A percentile compares a stretch with the other conserved stretches of the same genome.
These are phyloP conservation scores for Yoshiicerus persimilis DNA, from an alignment of 1,140 invertebrate species.

Conservation along the genomic window DNA sequence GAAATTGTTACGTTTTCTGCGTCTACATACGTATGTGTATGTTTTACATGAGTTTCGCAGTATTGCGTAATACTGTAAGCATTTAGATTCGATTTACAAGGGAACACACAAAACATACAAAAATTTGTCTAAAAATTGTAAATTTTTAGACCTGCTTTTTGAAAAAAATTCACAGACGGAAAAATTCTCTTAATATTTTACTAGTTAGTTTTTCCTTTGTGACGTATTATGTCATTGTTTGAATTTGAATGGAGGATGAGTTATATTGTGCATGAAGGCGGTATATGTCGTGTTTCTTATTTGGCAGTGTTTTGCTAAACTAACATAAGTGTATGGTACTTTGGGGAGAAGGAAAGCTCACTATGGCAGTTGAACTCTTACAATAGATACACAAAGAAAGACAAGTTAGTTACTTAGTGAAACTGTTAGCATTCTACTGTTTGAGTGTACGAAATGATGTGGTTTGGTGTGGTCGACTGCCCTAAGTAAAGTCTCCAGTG, in stretches of 20 bases:
- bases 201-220: neutral
- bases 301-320: neutral
- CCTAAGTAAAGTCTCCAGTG: conserved; percentile 3
- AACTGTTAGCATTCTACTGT: neutral
- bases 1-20: neutral
- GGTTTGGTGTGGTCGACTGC: neutral
- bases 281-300: neutral
- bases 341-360: neutral
- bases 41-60: no score
- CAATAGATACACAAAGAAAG: neutral
- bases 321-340: conserved; percentile 20
- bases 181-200: no score
- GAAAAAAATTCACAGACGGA: no score
- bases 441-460: neutral
- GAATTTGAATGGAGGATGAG: neutral
- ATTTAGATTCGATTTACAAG: no score
- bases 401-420: neutral
- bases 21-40: neutral
- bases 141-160: no score
- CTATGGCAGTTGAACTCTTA: neutral
- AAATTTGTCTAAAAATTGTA: no score
- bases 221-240: neutral
- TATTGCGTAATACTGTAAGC: no score
- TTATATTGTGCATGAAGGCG: neutral
- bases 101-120: no score